Percentiles rank a stretch among this genome's conserved stretches.
Conservation (phyloP, 2,888 invertebrate species). For the Tolmerus cingulatus region DNA sequence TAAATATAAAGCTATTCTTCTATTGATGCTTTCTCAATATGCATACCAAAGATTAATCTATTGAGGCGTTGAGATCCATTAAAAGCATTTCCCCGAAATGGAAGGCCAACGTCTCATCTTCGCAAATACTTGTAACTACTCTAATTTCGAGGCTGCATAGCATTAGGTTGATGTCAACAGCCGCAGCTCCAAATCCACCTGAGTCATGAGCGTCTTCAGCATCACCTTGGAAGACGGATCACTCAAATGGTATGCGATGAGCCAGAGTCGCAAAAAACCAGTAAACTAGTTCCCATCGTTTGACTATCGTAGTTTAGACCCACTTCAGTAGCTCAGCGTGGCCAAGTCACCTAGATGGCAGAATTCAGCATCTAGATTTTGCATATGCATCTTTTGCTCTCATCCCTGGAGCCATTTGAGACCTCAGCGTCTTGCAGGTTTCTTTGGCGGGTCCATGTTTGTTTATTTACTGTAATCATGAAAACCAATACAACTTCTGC, state of each 20-base stretch:
- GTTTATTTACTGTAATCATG: not conserved
- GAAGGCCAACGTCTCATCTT: not conserved
- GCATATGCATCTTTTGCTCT: not conserved
- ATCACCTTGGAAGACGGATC: not conserved
- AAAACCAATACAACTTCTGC: not conserved
- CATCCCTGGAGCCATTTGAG: not conserved
- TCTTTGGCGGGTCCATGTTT: not conserved
- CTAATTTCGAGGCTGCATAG: not conserved
- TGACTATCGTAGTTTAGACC: not conserved
- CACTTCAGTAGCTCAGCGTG: not conserved
- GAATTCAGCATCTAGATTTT: not conserved
- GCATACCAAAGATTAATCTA: not conserved
- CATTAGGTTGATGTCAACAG: not conserved
- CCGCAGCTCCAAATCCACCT: not conserved
- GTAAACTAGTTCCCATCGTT: not conserved
- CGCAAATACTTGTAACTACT: not conserved
- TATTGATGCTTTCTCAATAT: not conserved
- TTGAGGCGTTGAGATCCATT: not conserved
- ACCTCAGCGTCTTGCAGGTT: not conserved
- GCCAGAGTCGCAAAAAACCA: not conserved
- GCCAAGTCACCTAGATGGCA: not conserved
- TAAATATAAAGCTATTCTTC: not conserved
- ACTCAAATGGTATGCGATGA: not conserved
- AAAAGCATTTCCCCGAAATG: not conserved
- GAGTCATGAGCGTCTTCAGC: not conserved